Percentiles rank a stretch among this genome's conserved stretches.
Conservation (phyloP, 2,888 invertebrate species). For the Acanthoscelides obtectus region DNA sequence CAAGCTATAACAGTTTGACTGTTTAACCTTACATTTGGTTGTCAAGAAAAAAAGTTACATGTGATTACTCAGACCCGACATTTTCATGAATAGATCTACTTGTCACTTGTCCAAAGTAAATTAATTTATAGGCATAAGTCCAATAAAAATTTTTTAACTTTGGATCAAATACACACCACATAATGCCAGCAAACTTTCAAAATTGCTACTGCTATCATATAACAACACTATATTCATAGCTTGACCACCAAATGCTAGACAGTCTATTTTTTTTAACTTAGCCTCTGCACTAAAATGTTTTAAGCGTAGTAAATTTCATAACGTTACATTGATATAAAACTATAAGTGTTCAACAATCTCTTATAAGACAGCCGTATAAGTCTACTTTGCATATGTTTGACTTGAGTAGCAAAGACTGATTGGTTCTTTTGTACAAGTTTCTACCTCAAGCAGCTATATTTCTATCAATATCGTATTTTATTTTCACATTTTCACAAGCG, state of each 20-base stretch:
- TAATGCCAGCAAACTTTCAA: too few species aligned
- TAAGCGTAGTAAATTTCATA: background rate
- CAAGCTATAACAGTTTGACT: background rate
- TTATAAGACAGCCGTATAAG: background rate
- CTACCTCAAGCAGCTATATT: background rate
- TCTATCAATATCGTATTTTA: background rate
- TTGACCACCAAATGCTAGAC: background rate
- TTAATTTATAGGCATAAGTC: too few species aligned
- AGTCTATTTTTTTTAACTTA: background rate
- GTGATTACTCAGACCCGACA: background rate
- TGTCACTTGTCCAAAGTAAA: too few species aligned
- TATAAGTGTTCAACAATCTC: background rate
- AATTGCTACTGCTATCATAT: too few species aligned
- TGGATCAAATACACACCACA: too few species aligned
- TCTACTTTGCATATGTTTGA: background rate
- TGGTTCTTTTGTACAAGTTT: background rate
- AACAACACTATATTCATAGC: background rate
- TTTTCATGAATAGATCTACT: too few species aligned
- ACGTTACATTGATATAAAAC: background rate
- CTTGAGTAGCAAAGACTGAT: background rate
- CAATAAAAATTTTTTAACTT: too few species aligned
- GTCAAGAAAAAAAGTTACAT: background rate
- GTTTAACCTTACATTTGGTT: background rate
- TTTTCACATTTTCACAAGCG: background rate
- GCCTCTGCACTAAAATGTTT: background rate